Base-by-base conservation (phyloP, 2,113 vertebrate genomes). In the Maccullochella peelii region DNA sequence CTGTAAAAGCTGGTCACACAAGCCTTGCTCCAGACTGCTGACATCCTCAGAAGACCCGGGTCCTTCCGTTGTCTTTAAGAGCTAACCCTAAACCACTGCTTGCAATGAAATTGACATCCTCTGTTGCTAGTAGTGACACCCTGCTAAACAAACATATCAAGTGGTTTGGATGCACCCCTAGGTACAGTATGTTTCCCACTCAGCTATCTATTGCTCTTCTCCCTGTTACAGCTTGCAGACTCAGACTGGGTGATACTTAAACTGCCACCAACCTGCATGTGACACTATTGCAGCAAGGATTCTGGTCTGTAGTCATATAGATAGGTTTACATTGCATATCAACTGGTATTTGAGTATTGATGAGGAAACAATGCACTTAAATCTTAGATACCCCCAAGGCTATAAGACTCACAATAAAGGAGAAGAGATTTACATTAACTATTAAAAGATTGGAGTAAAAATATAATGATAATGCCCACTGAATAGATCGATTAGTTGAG, bases 111-210 rank as follows among this genome's bases (percentile, higher is more conserved):
- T 14, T 57, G 44, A 77, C 80, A 77, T 84, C 65, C 76, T 78
- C 79, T 80, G 92, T 94, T 93, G 93, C 94, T 90, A 91, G 55
- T 86, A 77, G 92, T 86, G 88, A 93, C 87, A 80, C 70, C 73
- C 61, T 59, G 73, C 88, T 88, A 92, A 93, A 94, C 90, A 94
- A 94, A 94, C 90, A 94, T 90, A 94, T 92, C 90, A 62, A 89
- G 86, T 94, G 88, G 84, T 90, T 88, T 88, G 87, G 92, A 88
- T 92, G 91, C 86, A 91, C 87, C 88, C 85, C 85, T 10, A 82
- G 84, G 84, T 91, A 33, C 33, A 33, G 33, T 33, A 93, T 92
- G 89, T 79, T 89, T 91, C 78, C 77, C 85, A 83, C 89, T 83
- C 73, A 71, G 86, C 81, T 91, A 88, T 92, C 92, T 76, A 61